phyloP scores from a whole-genome alignment of 2,113 vertebrate genomes.

The Ursus arctos region DNA sequence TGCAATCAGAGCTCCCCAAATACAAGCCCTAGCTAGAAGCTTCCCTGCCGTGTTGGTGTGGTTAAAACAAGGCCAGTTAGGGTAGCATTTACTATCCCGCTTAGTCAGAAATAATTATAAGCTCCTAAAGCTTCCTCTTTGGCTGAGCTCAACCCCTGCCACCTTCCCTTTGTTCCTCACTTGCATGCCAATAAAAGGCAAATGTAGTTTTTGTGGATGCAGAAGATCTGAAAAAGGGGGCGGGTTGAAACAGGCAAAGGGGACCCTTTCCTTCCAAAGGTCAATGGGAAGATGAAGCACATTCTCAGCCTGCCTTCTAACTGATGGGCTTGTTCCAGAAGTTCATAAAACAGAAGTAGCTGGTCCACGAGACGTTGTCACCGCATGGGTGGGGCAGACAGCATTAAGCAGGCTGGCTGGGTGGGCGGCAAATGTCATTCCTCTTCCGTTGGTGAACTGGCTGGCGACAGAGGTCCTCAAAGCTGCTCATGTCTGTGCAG shows the following conservation, averaged over 20 bases:
- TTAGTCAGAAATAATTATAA: conserved; percentile 61
- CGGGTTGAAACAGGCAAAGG: not conserved
- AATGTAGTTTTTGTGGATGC: not conserved
- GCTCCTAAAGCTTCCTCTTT: conserved; percentile 15
- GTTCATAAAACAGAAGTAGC: not conserved
- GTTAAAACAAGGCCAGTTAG: not conserved
- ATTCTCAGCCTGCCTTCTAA: not conserved
- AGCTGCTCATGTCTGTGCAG: not conserved
- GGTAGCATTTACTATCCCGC: not conserved
- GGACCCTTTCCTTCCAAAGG: not conserved
- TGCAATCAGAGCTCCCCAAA: not conserved
- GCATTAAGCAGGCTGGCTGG: not conserved
- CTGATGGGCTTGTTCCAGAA: not conserved
- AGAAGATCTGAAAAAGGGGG: not conserved
- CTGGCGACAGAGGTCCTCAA: not conserved
- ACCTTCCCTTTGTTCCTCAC: not conserved
- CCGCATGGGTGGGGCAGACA: not conserved
- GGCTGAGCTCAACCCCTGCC: not conserved
- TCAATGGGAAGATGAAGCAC: not conserved
- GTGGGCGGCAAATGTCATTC: not conserved
- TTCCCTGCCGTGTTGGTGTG: not conserved
- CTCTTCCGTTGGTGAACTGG: not conserved
- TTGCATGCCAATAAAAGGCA: not conserved
- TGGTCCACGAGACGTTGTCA: accelerated
- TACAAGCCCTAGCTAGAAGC: not conserved